These are phyloP conservation scores for Balearica regulorum DNA, from an alignment of 2,797 vertebrate genomes.

Conservation along the genomic window DNA sequence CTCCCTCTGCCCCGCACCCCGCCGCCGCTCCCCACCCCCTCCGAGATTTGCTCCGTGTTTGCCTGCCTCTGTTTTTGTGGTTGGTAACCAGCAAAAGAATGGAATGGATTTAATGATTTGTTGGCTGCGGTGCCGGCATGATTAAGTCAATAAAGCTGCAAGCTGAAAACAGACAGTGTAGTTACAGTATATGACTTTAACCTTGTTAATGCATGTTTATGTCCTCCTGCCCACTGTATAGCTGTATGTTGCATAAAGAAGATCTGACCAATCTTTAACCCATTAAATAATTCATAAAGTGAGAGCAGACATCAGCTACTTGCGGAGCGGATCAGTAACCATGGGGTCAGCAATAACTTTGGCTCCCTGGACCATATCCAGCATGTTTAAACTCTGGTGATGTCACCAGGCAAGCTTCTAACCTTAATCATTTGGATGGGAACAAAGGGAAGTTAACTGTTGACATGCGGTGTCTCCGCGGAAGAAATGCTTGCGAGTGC, in stretches of 20 bases:
- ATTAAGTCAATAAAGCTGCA: constrained; percentile 69
- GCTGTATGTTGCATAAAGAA: constrained; percentile 49
- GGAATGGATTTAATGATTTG: constrained; percentile 69
- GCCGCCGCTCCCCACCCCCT: not conserved
- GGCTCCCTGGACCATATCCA: constrained; percentile 53
- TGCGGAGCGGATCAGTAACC: constrained; percentile 44
- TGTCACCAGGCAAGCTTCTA: constrained; percentile 43
- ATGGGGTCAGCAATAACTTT: constrained; percentile 57
- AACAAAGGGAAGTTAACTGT: constrained; percentile 46
- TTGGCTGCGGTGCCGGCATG: constrained; percentile 60
- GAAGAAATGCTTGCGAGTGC: not conserved
- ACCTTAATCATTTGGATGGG: constrained; percentile 43
- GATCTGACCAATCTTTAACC: constrained; percentile 60
- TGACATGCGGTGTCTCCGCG: not conserved
- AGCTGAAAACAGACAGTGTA: constrained; percentile 61
- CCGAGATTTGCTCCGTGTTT: constrained; percentile 39
- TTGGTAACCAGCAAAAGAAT: constrained; percentile 67
- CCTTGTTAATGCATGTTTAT: constrained; percentile 62
- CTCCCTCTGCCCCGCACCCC: not conserved
- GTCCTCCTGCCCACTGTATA: constrained; percentile 52
- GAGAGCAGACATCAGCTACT: constrained; percentile 58
- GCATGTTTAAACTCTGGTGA: constrained; percentile 38
- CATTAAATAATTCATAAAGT: constrained; percentile 68
- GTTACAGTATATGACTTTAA: constrained; percentile 62
- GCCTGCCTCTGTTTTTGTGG: constrained; percentile 59